phyloP scores from a whole-genome alignment of 2,113 vertebrate genomes.

The Oxyruncus cristatus region DNA sequence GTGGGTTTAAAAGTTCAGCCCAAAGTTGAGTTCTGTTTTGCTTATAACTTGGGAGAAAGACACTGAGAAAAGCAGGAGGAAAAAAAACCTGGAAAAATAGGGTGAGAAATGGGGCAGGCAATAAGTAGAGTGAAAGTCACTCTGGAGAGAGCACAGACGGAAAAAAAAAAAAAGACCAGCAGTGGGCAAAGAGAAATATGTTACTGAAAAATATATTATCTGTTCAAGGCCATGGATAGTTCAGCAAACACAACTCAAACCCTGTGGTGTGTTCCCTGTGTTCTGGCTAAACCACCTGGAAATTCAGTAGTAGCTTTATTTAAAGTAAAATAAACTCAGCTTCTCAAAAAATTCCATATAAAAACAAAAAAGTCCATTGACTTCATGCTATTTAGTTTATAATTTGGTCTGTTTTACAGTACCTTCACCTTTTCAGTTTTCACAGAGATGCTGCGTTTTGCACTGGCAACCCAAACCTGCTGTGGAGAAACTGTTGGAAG shows the following conservation, averaged over 20 bases:
- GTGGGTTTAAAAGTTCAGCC: constrained; percentile 58
- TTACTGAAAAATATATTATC: constrained; percentile 54
- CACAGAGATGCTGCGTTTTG: constrained; percentile 9
- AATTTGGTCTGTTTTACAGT: constrained; percentile 7
- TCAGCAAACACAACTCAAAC: constrained; percentile 33
- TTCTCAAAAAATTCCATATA: constrained; percentile 4
- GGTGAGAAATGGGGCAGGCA: constrained; percentile 48
- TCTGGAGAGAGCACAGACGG: not conserved
- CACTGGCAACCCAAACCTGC: constrained; percentile 12
- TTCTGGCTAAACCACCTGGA: constrained; percentile 43
- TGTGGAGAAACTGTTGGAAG: constrained; percentile 37
- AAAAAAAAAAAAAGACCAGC: not conserved
- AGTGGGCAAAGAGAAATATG: constrained; percentile 15
- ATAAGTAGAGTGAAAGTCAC: constrained; percentile 33
- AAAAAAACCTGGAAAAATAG: constrained; percentile 22
- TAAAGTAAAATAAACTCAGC: constrained; percentile 50
- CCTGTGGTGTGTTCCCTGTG: not conserved
- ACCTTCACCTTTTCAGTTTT: constrained; percentile 47
- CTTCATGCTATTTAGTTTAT: not conserved
- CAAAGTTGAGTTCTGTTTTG: not conserved
- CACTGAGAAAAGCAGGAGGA: not conserved
- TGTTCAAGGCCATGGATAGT: constrained; percentile 21
- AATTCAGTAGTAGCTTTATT: constrained; percentile 46
- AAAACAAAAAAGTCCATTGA: constrained; percentile 46
- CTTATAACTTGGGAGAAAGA: not conserved